Evolutionary conservation across 2,113 vertebrate genomes (phyloP).

Genomic region (Lichenostomus cassidix): DNA sequence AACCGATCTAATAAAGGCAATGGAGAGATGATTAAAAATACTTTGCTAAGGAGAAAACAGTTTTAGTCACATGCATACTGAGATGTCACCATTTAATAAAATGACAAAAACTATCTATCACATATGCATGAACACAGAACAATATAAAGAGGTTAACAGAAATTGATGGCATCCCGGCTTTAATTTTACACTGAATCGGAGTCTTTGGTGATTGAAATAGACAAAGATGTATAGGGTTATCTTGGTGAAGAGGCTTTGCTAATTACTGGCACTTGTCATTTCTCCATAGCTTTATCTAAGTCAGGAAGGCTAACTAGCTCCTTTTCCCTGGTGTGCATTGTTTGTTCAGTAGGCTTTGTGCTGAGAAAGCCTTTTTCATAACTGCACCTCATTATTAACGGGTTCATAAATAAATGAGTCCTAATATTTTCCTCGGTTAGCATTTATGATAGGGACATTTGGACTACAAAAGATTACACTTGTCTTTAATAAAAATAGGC

Average conservation of each 20-base stretch:
- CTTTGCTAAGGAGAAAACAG: constrained; percentile 70
- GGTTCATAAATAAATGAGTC: constrained; percentile 92
- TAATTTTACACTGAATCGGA: constrained; percentile 86
- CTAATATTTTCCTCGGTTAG: constrained; percentile 88
- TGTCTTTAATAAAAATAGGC: constrained; percentile 92
- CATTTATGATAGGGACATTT: constrained; percentile 87
- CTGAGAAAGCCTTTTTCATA: constrained; percentile 87
- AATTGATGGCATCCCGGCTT: constrained; percentile 91
- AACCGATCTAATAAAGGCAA: constrained; percentile 24
- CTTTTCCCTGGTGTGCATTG: constrained; percentile 81
- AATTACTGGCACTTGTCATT: constrained; percentile 94
- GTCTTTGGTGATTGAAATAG: constrained; percentile 91
- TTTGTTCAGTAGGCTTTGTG: constrained; percentile 85
- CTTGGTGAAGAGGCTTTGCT: constrained; percentile 84
- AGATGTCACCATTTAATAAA: constrained; percentile 88
- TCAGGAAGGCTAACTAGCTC: constrained; percentile 91
- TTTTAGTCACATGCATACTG: constrained; percentile 74
- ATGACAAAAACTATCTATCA: constrained; percentile 94
- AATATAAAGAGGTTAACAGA: constrained; percentile 91
- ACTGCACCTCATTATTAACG: constrained; percentile 88
- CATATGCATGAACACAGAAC: constrained; percentile 84
- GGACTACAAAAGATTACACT: constrained; percentile 85
- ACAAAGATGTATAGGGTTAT: constrained; percentile 95
- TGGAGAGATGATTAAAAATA: constrained; percentile 71
- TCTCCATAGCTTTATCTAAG: constrained; percentile 88